These are phyloP conservation scores for Drosophila lowei DNA, from an alignment of 1,140 invertebrate genomes.

Conservation along the genomic window DNA sequence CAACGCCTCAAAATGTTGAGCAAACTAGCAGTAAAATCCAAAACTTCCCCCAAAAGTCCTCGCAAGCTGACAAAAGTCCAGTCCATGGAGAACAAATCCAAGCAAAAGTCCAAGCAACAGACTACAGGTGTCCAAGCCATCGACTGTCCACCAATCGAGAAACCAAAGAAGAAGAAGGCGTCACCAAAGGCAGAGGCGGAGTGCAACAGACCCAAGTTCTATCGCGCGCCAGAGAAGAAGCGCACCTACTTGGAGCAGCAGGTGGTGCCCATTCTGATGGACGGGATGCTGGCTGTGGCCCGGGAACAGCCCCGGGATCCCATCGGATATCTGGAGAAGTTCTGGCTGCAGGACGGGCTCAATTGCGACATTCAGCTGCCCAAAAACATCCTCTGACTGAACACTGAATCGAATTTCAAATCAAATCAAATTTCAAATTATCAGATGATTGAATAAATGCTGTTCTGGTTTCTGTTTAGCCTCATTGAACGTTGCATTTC, in stretches of 20 bases:
- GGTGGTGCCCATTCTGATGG: conserved; percentile 62
- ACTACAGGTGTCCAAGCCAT: background rate
- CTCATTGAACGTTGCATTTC: conserved; percentile 45
- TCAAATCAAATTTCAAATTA: conserved; percentile 61
- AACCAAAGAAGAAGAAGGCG: conserved; percentile 12
- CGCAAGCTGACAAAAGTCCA: too few relatives aligned
- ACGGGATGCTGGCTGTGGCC: conserved; percentile 60
- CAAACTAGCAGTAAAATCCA: background rate
- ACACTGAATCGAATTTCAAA: background rate
- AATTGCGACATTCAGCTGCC: conserved; percentile 54
- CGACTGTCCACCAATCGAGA: conserved; percentile 6
- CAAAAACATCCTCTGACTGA: conserved; percentile 44
- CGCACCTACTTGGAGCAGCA: conserved; percentile 44
- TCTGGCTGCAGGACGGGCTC: conserved; percentile 55
- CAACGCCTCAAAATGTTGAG: background rate
- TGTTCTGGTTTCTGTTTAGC: conserved; percentile 27
- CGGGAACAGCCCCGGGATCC: conserved; percentile 62
- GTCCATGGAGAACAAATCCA: too few relatives aligned
- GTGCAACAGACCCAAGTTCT: conserved; percentile 13
- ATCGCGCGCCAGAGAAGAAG: conserved; percentile 18
- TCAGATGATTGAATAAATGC: conserved; percentile 51
- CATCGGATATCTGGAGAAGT: conserved; percentile 49
- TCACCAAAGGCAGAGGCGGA: background rate
- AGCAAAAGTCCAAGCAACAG: too few relatives aligned
- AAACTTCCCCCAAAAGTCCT: background rate